Conservation (phyloP, 2,888 invertebrate species). For the Amiota minor region DNA sequence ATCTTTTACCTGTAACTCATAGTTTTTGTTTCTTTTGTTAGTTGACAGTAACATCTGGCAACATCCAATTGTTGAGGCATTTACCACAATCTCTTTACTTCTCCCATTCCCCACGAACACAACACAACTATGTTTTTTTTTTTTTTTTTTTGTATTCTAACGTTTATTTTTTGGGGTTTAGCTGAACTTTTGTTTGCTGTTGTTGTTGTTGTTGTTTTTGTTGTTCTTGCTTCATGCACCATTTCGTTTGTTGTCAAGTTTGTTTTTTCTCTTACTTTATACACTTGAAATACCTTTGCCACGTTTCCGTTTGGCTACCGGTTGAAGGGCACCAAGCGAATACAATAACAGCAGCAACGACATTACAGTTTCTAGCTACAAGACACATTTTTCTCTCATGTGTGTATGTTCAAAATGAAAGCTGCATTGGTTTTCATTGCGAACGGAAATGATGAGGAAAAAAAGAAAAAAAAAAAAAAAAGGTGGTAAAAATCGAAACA, state of each 20-base stretch:
- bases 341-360: background rate
- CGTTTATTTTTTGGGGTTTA: background rate
- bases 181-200: background rate
- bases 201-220: background rate
- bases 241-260: background rate
- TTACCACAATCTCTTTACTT: no score
- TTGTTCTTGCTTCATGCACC: background rate
- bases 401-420: constrained; percentile 10
- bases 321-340: background rate
- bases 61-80: constrained; percentile 1
- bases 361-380: background rate
- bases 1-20: background rate
- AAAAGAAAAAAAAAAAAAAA: background rate
- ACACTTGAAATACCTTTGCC: background rate
- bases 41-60: background rate
- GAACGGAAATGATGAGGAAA: background rate
- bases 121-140: background rate
- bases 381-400: background rate
- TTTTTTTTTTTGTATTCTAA: background rate
- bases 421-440: constrained; percentile 22
- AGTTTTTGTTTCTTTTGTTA: background rate
- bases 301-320: background rate
- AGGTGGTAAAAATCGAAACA: background rate
- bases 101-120: no score
- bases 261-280: background rate